Conservation (phyloP, 2,888 invertebrate genomes). For the Polydrusus tereticollis region DNA sequence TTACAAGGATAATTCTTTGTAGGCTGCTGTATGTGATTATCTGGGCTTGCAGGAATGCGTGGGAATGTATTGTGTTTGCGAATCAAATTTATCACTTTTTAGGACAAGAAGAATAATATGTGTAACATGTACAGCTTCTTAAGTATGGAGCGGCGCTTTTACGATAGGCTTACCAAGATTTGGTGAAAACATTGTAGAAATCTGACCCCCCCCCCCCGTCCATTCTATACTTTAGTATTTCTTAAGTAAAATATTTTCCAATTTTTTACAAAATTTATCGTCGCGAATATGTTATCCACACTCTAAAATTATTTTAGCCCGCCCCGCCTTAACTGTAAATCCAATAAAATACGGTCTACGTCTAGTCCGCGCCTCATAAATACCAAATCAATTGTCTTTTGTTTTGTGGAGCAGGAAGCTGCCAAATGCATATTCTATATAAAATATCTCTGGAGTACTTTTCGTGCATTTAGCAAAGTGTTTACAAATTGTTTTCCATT, state of each 20-base stretch:
- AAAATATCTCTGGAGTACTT: conserved; percentile 1
- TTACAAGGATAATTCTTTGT: conserved; percentile 30
- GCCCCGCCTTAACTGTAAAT: background rate
- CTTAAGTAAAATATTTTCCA: too few species aligned
- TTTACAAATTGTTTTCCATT: conserved; percentile 27
- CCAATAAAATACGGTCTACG: background rate
- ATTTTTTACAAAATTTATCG: too few species aligned
- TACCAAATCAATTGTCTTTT: background rate
- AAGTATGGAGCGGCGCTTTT: too few species aligned
- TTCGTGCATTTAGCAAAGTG: background rate
- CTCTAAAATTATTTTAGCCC: background rate
- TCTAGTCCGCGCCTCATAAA: background rate
- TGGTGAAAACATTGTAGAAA: background rate
- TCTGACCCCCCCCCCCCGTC: too few species aligned
- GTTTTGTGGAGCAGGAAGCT: background rate
- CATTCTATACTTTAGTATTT: too few species aligned
- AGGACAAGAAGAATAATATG: background rate
- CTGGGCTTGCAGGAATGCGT: background rate
- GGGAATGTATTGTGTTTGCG: conserved; percentile 14
- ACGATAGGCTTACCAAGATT: too few species aligned
- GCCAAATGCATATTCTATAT: conserved; percentile 6
- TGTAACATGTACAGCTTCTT: too few species aligned
- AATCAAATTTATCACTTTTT: background rate
- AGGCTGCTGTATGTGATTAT: conserved; percentile 26
- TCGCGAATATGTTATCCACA: too few species aligned